Evolutionary conservation across 2,797 vertebrate species (phyloP).

Genomic region (Ceyx erithaca): DNA sequence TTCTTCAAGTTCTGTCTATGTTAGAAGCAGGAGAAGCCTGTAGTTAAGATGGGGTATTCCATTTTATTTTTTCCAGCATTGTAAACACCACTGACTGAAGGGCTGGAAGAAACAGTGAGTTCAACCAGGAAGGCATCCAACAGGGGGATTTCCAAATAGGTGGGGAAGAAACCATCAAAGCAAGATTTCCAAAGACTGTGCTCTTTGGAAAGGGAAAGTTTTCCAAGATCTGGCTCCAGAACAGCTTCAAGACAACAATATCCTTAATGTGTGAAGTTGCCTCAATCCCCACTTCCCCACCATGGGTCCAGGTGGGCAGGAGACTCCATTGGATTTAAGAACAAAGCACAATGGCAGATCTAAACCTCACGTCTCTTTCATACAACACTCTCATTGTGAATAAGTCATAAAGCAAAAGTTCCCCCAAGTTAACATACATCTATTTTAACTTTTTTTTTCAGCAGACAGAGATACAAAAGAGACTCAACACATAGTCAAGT

Average conservation of each 20-base stretch:
- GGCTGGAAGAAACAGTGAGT: background rate
- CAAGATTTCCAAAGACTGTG: background rate
- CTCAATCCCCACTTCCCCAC: background rate
- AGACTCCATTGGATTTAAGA: background rate
- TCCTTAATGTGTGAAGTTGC: background rate
- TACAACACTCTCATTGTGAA: background rate
- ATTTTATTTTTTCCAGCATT: background rate
- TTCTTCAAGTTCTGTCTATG: background rate
- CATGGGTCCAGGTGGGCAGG: background rate
- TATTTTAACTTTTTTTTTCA: background rate
- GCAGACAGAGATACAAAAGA: background rate
- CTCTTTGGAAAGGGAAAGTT: background rate
- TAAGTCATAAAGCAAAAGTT: background rate
- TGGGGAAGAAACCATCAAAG: constrained; percentile 60
- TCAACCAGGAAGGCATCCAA: constrained; percentile 17
- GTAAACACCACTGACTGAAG: constrained; percentile 21
- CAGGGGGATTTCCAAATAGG: constrained; percentile 54
- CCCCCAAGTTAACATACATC: background rate
- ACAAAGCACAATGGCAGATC: background rate
- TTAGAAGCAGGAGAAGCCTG: background rate
- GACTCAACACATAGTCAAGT: background rate
- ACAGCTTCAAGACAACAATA: background rate
- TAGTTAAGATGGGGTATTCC: background rate
- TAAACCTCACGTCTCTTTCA: background rate
- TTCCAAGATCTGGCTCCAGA: constrained; percentile 7